Evolutionary conservation across 2,888 invertebrate genomes (phyloP), one percentile per base, ranked within the genome.

Genomic region (Bellardia pandia): DNA sequence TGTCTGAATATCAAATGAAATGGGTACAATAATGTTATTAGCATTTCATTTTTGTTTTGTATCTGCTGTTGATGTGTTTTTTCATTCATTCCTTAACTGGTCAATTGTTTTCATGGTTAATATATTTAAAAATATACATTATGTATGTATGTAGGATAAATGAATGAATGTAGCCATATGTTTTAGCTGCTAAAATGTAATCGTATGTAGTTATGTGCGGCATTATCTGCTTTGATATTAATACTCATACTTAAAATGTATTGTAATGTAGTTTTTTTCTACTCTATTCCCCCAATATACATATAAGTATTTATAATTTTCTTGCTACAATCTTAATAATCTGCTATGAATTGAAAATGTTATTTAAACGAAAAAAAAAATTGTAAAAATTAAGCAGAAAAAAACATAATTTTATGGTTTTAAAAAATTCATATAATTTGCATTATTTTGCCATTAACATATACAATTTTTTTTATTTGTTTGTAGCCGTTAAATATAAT

Each of bases 1-100:
- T 69, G 16, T 45, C 3, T 37, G 33, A 69, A 53, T 75, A 79
- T 62, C 79, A 85, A 75, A 80, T 80, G 69, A 69, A 80, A 79
- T 81, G 75, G 66, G 75, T 79, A 85, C 87, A 85, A 87, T 87
- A 82, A 85, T 85, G 69, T 85, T 87, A 86, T 86, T 87, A 87
- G 85, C 85, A 87, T 87, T 87, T 85, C 85, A 85, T 87, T 85
- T 85, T 85, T 72, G 45, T 78, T 84, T 82, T 45, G 62, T 42
- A 16, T 40, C n/a, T 42, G 37, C 33, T 48, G 37, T 66, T 68
- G 66, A 11, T 58, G 37, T 42, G 40, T 30, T n/a, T 56, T 16
- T 37, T 45, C 2, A 40, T 56, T n/a, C n/a, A 9, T 51, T 66
- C 7, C 56, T 76, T 77, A 84, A 81, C 78, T 48, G 69, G 72